These are phyloP conservation scores for Cactoblastis cactorum DNA, from an alignment of 2,888 invertebrate genomes.

Conservation along the genomic window DNA sequence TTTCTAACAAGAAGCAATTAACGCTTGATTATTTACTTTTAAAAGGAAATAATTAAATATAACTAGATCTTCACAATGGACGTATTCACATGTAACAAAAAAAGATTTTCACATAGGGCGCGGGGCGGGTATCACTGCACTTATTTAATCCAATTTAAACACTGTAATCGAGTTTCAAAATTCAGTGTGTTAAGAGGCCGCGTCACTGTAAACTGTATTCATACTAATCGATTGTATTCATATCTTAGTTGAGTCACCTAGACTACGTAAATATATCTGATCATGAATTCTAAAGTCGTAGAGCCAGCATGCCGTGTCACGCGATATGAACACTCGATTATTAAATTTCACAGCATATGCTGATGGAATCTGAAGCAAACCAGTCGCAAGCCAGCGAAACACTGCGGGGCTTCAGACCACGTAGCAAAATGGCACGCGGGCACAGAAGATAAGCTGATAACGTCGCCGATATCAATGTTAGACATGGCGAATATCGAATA, in stretches of 20 bases:
- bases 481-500: conserved; percentile 54
- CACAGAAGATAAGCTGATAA: conserved; percentile 74
- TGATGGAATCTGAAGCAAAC: conserved; percentile 41
- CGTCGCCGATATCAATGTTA: conserved; percentile 60
- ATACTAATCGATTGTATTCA: conserved; percentile 28
- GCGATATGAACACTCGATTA: conserved; percentile 32
- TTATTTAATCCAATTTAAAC: conserved; percentile 9
- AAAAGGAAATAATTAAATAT: conserved; percentile 12
- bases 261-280: conserved; percentile 32
- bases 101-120: conserved; percentile 15
- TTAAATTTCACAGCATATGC: conserved; percentile 38
- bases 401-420: conserved; percentile 56
- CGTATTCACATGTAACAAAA: conserved; percentile 12
- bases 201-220: conserved; percentile 31
- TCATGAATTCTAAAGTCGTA: conserved; percentile 28
- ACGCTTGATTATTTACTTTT: conserved; percentile 28
- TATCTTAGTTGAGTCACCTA: conserved; percentile 37
- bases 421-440: conserved; percentile 64
- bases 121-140: conserved; percentile 25
- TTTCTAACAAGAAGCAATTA: conserved; percentile 40
- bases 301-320: conserved; percentile 31
- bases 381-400: conserved; percentile 46
- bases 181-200: conserved; percentile 24
- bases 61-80: not conserved
- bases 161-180: conserved; percentile 18